Evolutionary conservation across 37 sponge, comb jelly and placozoan species (phyloP).

Genomic region (Chondrilla cf. caribensis): DNA sequence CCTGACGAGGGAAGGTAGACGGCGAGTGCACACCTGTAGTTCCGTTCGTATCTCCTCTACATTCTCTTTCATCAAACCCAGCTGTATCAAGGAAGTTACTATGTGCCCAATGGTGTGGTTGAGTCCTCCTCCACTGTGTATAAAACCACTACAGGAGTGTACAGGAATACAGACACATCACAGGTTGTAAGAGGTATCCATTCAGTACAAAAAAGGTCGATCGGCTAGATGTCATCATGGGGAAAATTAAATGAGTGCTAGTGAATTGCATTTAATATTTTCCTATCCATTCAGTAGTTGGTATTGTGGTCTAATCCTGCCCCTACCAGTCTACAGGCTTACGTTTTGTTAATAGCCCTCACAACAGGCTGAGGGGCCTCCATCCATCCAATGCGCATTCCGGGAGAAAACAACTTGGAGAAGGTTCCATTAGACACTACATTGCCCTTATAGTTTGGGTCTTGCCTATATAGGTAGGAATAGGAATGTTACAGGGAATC

Average conservation of each 20-base stretch:
- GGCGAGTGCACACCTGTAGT: constrained; percentile 27
- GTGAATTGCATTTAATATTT: neutral
- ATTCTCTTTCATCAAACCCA: constrained; percentile 46
- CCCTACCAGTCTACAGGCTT: too few relatives aligned
- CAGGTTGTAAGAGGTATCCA: neutral
- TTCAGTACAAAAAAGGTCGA: neutral
- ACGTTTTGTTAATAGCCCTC: neutral
- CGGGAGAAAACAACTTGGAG: constrained; percentile 87
- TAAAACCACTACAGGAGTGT: constrained; percentile 22
- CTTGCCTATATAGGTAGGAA: constrained; percentile 25
- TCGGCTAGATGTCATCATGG: neutral
- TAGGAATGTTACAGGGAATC: neutral
- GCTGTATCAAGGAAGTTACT: constrained; percentile 48
- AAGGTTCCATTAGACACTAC: constrained; percentile 78
- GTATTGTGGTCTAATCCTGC: too few relatives aligned
- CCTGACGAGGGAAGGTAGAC: neutral
- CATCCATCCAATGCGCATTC: constrained; percentile 78
- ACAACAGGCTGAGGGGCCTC: constrained; percentile 58
- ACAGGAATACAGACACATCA: neutral
- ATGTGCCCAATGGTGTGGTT: constrained; percentile 56
- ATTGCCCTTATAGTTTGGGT: constrained; percentile 69
- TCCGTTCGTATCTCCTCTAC: constrained; percentile 19
- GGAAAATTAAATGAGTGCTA: neutral
- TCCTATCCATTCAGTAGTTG: too few relatives aligned
- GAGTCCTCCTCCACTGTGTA: constrained; percentile 55